phyloP scores from a whole-genome alignment of 2,888 invertebrate genomes.

The Monochamus alternatus region DNA sequence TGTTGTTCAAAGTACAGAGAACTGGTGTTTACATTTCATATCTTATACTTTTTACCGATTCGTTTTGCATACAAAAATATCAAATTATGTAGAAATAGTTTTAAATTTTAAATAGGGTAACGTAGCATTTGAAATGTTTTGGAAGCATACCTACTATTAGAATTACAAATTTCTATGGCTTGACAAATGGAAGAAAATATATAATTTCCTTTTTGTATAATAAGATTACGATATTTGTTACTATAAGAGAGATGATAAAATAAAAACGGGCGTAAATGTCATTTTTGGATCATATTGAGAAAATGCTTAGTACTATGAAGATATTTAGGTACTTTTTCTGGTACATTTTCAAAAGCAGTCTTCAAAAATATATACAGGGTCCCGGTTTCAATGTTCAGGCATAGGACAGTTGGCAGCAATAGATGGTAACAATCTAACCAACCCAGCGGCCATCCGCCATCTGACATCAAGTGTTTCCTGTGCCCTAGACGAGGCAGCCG shows the following conservation, averaged over 20 bases:
- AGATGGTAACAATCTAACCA: slow-evolving; percentile 88
- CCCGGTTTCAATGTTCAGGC: slow-evolving; percentile 72
- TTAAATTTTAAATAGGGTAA: neutral
- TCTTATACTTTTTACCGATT: slow-evolving; percentile 2
- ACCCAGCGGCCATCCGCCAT: slow-evolving; percentile 90
- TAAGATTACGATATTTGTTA: no score
- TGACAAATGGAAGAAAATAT: no score
- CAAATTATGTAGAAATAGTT: neutral
- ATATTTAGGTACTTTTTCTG: no score
- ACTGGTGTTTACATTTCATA: slow-evolving; percentile 8
- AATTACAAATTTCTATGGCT: no score
- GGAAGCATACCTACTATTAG: no score
- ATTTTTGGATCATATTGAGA: no score
- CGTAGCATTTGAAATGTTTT: no score
- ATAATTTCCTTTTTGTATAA: no score
- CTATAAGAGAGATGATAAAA: no score
- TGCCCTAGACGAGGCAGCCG: slow-evolving; percentile 97
- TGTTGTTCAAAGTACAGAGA: neutral
- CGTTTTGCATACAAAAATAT: neutral
- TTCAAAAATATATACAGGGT: neutral
- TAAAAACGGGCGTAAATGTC: no score
- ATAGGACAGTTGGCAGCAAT: slow-evolving; percentile 86
- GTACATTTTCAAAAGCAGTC: neutral
- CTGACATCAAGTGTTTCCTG: slow-evolving; percentile 89
- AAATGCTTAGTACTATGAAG: no score